Base-by-base conservation (phyloP, 1,140 invertebrate genomes). In the Aphis craccivora region DNA sequence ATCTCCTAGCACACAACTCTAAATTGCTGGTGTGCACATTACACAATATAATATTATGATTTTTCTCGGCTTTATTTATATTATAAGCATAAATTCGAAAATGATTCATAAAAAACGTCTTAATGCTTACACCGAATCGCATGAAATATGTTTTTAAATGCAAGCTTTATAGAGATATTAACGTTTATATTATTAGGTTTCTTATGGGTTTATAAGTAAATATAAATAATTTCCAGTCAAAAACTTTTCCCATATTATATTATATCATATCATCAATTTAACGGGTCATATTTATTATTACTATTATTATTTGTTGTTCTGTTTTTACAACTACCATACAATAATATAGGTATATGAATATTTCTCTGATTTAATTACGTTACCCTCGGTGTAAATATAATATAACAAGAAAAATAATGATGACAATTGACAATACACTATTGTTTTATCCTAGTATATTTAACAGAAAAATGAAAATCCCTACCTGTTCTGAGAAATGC, bases 171-270 rank as follows among this genome's bases (percentile, higher is more conserved):
- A 67, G 60, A 76, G 60, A 76, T 76, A 76, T 76, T 76, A 76
- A 76, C 30, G 14, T 30, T 35, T 76, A 76, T 76, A 76, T 76
- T 67, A 67, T 76, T 67, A 67, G n/a, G 60, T 76, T 76, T n/a
- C 30, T n/a, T n/a, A 4, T 76, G 14, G 30, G 60, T 4, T 76
- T 76, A 40, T 40, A 40, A 40, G 37, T 76, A n/a, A 35, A 76
- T 35, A n/a, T 76, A 76, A 76, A 76, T 76, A 18, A 76, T 76
- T n/a, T 76, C 0, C 8, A 76, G 60, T n/a, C 11, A 6, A 76
- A 76, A 76, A 76, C 60, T 76, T 76, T 76, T 76, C 60, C 14
- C 60, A 76, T 76, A 76, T 76, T n/a, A 67, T n/a, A 67, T n/a
- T 51, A 60, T 67, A 67, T 30, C 18, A n/a, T 18, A 76, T n/a